Percentiles rank a stretch among this genome's conserved stretches.
Conservation (phyloP, 2,797 vertebrate genomes). For the Trachops cirrhosus region DNA sequence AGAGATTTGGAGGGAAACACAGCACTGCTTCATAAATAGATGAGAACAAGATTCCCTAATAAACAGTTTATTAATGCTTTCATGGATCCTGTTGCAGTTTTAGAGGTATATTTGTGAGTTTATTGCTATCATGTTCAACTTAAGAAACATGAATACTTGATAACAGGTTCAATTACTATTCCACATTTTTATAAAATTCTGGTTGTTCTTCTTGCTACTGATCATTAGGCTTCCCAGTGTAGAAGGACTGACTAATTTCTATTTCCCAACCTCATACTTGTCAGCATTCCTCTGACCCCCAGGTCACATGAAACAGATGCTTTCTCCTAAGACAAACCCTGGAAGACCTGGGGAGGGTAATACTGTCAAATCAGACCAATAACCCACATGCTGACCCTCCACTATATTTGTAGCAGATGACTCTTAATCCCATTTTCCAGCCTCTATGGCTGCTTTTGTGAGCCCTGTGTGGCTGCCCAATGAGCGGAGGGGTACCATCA, state of each 20-base stretch:
- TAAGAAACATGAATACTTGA: neutral
- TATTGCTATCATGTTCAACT: neutral
- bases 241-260: neutral
- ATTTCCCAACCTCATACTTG: neutral
- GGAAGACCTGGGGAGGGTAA: neutral
- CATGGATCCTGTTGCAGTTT: neutral
- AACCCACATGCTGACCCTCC: neutral
- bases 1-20: neutral
- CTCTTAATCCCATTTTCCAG: neutral
- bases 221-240: neutral
- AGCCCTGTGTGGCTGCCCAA: neutral
- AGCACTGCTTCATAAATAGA: neutral
- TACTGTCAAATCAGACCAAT: neutral
- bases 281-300: neutral
- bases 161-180: neutral
- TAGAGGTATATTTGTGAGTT: neutral
- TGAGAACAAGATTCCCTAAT: neutral
- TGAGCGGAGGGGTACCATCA: rapidly evolving
- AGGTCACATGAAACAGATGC: neutral
- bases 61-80: neutral
- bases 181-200: neutral
- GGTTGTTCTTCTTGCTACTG: neutral
- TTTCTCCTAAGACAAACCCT: neutral
- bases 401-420: neutral
- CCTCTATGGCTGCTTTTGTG: neutral